Conservation (phyloP, 2,113 vertebrate species). For the Tenebrosternarchus preto region DNA sequence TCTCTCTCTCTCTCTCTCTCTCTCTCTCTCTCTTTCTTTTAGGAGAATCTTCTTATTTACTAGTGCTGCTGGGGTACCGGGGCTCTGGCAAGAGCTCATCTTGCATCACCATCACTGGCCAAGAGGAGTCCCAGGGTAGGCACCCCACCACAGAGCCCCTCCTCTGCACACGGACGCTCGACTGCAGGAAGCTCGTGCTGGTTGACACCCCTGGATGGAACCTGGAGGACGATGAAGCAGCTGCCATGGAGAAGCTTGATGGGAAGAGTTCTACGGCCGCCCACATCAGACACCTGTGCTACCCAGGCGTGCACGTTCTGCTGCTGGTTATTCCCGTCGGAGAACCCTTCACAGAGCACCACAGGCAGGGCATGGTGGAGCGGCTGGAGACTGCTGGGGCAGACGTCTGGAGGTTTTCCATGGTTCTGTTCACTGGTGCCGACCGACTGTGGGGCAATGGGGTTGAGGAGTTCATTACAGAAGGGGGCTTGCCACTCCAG, state of each 20-base stretch:
- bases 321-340: constrained; percentile 71
- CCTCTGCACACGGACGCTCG: constrained; percentile 34
- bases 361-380: constrained; percentile 68
- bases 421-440: constrained; percentile 72
- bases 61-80: constrained; percentile 43
- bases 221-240: constrained; percentile 8
- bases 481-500: constrained; percentile 71
- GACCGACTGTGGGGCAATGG: constrained; percentile 71
- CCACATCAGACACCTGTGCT: constrained; percentile 60
- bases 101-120: constrained; percentile 71
- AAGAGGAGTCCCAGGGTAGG: background rate
- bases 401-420: constrained; percentile 74
- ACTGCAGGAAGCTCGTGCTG: constrained; percentile 14
- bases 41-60: constrained; percentile 28
- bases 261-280: constrained; percentile 19
- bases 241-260: constrained; percentile 17
- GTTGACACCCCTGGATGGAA: constrained; percentile 51
- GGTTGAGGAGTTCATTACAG: constrained; percentile 73
- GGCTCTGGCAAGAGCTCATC: constrained; percentile 62
- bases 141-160: constrained; percentile 20
- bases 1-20: background rate
- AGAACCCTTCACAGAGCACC: constrained; percentile 67
- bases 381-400: constrained; percentile 68
- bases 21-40: background rate
- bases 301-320: constrained; percentile 73